Evolutionary conservation across 2,113 vertebrate species (phyloP).

Genomic region (Mormoops blainvillei): DNA sequence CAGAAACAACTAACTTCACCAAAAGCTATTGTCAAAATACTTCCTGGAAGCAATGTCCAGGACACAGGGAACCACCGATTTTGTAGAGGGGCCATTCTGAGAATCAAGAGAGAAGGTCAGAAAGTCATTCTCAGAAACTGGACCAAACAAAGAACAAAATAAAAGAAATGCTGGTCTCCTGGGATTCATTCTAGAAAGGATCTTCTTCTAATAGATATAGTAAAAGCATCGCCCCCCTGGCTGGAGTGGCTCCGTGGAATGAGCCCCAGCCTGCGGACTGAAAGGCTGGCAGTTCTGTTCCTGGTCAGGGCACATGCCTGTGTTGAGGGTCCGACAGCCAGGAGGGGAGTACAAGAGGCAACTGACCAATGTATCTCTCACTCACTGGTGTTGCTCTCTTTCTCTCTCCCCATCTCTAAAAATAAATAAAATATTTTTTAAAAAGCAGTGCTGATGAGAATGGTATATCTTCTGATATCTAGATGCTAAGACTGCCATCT

Average conservation of each 20-base stretch:
- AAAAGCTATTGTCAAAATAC: not conserved
- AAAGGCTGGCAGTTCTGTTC: no score
- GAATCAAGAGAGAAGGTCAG: not conserved
- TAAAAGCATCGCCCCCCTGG: no score
- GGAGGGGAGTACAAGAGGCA: no score
- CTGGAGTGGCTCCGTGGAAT: no score
- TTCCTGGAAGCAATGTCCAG: not conserved
- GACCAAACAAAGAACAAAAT: not conserved
- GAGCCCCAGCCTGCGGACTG: no score
- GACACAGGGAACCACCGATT: not conserved
- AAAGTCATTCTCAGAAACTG: not conserved
- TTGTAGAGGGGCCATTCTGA: not conserved
- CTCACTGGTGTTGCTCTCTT: no score
- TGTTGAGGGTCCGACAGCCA: no score
- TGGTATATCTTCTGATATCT: not conserved
- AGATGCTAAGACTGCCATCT: not conserved
- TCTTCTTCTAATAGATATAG: not conserved
- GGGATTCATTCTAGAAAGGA: not conserved
- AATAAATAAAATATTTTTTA: no score
- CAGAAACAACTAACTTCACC: not conserved
- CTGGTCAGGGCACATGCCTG: no score
- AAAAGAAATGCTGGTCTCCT: not conserved
- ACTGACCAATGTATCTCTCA: no score
- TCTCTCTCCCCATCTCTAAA: no score
- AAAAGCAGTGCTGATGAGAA: not conserved